Evolutionary conservation across 2,888 invertebrate genomes (phyloP).

Genomic region (Dromius quadrimaculatus): DNA sequence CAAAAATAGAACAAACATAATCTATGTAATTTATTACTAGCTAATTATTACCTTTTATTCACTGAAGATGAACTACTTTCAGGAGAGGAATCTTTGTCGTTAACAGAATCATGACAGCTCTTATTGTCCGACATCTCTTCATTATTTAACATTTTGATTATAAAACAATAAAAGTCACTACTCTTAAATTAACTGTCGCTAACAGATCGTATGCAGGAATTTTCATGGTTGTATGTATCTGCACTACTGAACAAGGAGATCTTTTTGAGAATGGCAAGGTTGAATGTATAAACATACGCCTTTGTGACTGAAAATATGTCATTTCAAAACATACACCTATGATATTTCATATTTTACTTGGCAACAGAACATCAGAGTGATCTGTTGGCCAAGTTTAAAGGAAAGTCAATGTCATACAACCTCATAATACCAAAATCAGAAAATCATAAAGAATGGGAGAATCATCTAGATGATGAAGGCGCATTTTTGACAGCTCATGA

Average conservation of each 20-base stretch:
- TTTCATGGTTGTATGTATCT: not conserved
- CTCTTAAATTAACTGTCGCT: not conserved
- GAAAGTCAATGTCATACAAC: not conserved
- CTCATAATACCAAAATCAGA: not conserved
- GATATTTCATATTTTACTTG: not conserved
- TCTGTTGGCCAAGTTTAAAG: not conserved
- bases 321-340: not conserved
- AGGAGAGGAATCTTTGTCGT: not conserved
- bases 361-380: not conserved
- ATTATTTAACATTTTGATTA: not conserved
- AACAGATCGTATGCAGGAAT: no score
- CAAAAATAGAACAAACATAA: not conserved
- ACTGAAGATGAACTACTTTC: not conserved
- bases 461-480: no score
- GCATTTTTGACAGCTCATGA: no score
- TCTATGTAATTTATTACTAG: not conserved
- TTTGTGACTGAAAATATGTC: not conserved
- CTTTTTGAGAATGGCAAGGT: not conserved
- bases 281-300: not conserved
- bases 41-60: not conserved
- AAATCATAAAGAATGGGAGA: not conserved
- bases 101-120: not conserved
- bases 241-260: not conserved
- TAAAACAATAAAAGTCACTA: not conserved
- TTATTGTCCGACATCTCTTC: not conserved